These are phyloP conservation scores for Dipodomys merriami DNA, from an alignment of 2,113 vertebrate genomes.

Conservation along the genomic window DNA sequence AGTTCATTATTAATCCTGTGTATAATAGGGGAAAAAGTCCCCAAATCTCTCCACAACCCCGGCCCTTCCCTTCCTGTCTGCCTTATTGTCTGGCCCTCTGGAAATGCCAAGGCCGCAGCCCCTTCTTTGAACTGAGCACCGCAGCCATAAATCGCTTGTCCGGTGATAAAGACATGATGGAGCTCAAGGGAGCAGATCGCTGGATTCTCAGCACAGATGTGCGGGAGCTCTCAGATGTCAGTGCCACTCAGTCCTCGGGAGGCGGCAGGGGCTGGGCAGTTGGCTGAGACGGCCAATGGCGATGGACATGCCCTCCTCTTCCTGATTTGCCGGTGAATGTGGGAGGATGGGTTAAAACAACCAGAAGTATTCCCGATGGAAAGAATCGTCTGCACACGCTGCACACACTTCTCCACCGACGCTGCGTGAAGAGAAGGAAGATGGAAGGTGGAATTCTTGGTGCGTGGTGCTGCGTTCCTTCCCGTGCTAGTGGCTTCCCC, in stretches of 20 bases:
- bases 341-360: slow-evolving; percentile 19
- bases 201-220: slow-evolving; percentile 53
- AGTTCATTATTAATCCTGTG: slow-evolving; percentile 76
- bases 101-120: slow-evolving; percentile 52
- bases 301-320: slow-evolving; percentile 26
- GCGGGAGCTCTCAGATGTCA: slow-evolving; percentile 64
- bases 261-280: slow-evolving; percentile 20
- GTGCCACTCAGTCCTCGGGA: slow-evolving; percentile 23
- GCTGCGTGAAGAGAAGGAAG: slow-evolving; percentile 13
- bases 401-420: neutral
- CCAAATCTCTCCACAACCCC: neutral
- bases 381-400: neutral
- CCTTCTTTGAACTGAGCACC: slow-evolving; percentile 61
- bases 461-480: neutral
- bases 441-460: neutral
- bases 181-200: slow-evolving; percentile 59
- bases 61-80: slow-evolving; percentile 57
- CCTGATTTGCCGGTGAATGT: neutral
- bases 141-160: slow-evolving; percentile 58
- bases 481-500: neutral
- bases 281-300: slow-evolving; percentile 11
- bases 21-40: slow-evolving; percentile 38
- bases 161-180: slow-evolving; percentile 72
- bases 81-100: slow-evolving; percentile 52
- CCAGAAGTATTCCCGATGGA: neutral